Evolutionary conservation across 1,140 invertebrate genomes (phyloP).

Genomic region (Leguminivora glycinivorella): DNA sequence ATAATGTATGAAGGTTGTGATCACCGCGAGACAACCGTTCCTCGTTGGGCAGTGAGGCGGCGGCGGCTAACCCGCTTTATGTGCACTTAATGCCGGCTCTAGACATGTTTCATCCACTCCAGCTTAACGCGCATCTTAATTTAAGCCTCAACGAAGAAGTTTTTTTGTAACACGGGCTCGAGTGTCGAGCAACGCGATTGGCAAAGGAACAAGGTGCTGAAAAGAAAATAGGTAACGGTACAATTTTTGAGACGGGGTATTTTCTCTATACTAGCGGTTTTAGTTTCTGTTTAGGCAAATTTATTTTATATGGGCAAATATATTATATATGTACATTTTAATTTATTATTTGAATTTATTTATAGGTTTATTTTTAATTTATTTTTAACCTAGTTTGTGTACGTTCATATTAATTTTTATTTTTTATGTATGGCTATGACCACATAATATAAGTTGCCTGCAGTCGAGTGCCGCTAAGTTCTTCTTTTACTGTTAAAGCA

Average conservation of each 20-base stretch:
- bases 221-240: neutral
- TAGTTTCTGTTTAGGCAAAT: no score
- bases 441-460: no score
- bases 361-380: no score
- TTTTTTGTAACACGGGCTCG: conserved; percentile 14
- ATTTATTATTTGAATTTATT: no score
- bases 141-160: conserved; percentile 53
- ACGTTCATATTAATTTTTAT: no score
- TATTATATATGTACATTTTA: no score
- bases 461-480: no score
- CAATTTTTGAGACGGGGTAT: neutral
- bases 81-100: conserved; percentile 64
- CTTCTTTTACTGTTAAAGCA: no score
- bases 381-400: no score
- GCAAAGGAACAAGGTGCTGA: neutral
- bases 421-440: no score
- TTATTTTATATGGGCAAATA: no score
- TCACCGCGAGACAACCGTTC: conserved; percentile 30
- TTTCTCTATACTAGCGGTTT: no score
- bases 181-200: neutral
- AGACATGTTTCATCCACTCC: conserved; percentile 65
- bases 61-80: conserved; percentile 63
- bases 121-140: conserved; percentile 66
- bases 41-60: conserved; percentile 52
- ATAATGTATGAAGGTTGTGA: neutral